A percentile compares a stretch with the other conserved stretches of the same genome.
Conservation (phyloP, 1,140 invertebrate genomes). For the Apocrypta bakeri region DNA sequence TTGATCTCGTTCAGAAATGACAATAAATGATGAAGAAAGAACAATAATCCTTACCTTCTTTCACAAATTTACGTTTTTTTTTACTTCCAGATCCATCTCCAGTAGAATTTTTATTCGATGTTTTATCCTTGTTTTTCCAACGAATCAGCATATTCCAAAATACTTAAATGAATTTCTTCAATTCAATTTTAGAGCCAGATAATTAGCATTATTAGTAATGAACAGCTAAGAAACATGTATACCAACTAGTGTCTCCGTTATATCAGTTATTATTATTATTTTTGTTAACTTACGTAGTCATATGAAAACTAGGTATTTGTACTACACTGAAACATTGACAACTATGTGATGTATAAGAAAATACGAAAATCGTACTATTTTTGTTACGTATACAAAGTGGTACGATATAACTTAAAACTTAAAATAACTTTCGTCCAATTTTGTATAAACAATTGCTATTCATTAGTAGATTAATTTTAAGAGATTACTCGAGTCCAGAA, state of each 20-base stretch:
- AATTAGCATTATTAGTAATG: neutral
- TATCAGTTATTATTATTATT: neutral
- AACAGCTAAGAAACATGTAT: neutral
- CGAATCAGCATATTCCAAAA: slow-evolving; percentile 73
- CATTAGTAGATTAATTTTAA: too few relatives aligned
- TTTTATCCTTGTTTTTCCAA: slow-evolving; percentile 78
- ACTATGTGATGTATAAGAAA: neutral
- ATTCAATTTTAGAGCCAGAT: neutral
- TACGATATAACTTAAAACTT: too few relatives aligned
- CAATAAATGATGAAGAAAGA: neutral
- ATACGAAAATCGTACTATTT: neutral
- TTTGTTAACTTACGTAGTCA: neutral
- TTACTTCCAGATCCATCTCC: slow-evolving; percentile 68
- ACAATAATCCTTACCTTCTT: slow-evolving; percentile 70
- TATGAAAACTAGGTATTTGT: neutral
- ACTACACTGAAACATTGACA: neutral
- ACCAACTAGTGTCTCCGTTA: neutral
- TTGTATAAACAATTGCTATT: too few relatives aligned
- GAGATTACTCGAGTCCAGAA: too few relatives aligned
- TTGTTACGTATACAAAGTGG: neutral
- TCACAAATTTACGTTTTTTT: slow-evolving; percentile 76
- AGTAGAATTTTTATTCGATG: slow-evolving; percentile 72
- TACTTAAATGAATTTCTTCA: neutral
- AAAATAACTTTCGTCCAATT: too few relatives aligned
- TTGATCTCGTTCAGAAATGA: too few relatives aligned